phyloP scores from a whole-genome alignment of 2,888 invertebrate species.

The Euplagia quadripunctaria region DNA sequence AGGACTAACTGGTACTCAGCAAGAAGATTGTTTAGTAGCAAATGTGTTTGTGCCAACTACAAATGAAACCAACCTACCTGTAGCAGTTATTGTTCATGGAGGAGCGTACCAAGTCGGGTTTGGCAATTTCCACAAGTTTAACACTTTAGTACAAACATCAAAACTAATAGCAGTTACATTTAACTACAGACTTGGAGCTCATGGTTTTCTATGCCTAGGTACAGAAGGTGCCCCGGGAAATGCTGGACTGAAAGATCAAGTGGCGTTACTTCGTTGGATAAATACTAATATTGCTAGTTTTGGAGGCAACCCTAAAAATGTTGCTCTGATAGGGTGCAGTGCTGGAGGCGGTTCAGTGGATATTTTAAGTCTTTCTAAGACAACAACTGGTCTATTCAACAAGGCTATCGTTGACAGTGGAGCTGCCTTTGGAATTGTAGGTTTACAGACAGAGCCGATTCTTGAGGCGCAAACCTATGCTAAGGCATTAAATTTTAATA shows the following conservation, averaged over 20 bases:
- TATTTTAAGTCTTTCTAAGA: conserved; percentile 57
- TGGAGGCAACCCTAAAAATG: conserved; percentile 64
- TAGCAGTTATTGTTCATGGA: conserved; percentile 59
- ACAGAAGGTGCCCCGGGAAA: conserved; percentile 60
- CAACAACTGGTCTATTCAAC: conserved; percentile 57
- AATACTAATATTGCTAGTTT: conserved; percentile 60
- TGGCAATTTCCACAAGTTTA: conserved; percentile 37
- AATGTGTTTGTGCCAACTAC: conserved; percentile 72
- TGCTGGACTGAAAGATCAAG: conserved; percentile 66
- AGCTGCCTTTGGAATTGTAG: conserved; percentile 36
- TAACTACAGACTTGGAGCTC: conserved; percentile 59
- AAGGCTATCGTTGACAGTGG: conserved; percentile 67
- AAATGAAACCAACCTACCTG: conserved; percentile 54
- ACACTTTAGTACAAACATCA: conserved; percentile 43
- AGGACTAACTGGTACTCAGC: background rate
- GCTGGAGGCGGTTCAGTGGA: conserved; percentile 60
- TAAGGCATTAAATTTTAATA: conserved; percentile 50
- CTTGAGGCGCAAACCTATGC: conserved; percentile 60
- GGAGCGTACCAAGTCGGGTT: conserved; percentile 60
- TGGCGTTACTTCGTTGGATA: conserved; percentile 62
- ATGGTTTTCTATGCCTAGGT: conserved; percentile 60
- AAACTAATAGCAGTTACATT: conserved; percentile 56
- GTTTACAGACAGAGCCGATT: conserved; percentile 55
- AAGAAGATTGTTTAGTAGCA: conserved; percentile 66
- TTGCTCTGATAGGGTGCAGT: conserved; percentile 60